Percentiles rank a stretch among this genome's conserved stretches.
Evolutionary conservation across 2,113 vertebrate species (phyloP).

Genomic region (Garra rufa): DNA sequence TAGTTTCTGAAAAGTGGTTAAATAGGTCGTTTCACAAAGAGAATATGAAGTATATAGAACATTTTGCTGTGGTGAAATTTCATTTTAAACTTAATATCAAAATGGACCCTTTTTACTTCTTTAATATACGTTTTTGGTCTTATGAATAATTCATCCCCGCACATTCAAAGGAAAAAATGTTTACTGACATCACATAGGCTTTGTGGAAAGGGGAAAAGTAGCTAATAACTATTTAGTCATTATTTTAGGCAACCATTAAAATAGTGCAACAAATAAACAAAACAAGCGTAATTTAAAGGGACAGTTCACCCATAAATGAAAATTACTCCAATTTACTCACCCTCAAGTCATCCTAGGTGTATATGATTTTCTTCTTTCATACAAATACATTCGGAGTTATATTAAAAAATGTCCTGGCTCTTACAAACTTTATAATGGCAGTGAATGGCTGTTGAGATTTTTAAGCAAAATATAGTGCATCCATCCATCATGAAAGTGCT

Average conservation of each 20-base stretch:
- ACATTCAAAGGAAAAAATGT: background rate
- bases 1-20: conserved; percentile 38
- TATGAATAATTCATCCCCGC: background rate
- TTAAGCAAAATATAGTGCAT: no score
- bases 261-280: background rate
- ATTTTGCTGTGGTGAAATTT: conserved; percentile 21
- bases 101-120: background rate
- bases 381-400: no score
- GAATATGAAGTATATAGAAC: conserved; percentile 32
- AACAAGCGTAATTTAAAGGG: background rate
- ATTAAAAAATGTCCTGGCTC: no score
- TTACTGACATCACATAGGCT: background rate
- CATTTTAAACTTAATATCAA: background rate
- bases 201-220: background rate
- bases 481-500: no score
- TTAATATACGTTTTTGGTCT: background rate
- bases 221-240: background rate
- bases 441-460: no score
- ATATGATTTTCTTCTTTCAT: no score
- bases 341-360: no score
- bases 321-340: no score
- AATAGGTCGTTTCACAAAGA: conserved; percentile 27
- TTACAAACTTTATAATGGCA: no score
- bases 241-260: background rate
- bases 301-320: no score